phyloP scores from a whole-genome alignment of 2,797 vertebrate genomes.

The Acridotheres tristis region DNA sequence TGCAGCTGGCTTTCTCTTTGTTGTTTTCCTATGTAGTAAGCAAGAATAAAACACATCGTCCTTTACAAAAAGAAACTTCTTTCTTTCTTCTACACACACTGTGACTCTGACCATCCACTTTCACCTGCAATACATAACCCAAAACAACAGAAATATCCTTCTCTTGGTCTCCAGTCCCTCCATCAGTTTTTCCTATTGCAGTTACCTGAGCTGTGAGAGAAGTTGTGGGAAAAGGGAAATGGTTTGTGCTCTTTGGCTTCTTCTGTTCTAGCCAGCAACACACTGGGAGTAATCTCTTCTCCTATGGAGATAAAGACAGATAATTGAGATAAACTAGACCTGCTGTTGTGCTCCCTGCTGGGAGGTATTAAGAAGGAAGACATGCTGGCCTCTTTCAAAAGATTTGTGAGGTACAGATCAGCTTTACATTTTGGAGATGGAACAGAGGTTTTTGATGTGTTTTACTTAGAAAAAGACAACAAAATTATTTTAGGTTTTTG shows the following conservation, averaged over 20 bases:
- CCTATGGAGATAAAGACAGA: conserved; percentile 51
- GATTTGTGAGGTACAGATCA: not conserved
- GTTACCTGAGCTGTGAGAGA: not conserved
- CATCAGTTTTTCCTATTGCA: not conserved
- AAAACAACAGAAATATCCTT: not conserved
- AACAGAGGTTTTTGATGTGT: not conserved
- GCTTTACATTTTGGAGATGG: not conserved
- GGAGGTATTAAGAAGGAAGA: conserved; percentile 10
- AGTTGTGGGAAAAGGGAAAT: not conserved
- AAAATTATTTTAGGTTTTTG: not conserved
- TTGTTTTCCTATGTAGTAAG: not conserved
- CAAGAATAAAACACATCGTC: not conserved
- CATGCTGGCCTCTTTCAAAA: conserved; percentile 3
- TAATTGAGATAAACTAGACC: conserved; percentile 57
- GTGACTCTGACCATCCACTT: not conserved
- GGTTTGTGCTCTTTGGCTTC: not conserved
- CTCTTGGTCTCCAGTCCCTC: not conserved
- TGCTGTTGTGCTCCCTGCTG: conserved; percentile 38
- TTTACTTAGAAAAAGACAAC: not conserved
- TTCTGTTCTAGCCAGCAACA: conserved; percentile 29
- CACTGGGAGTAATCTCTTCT: conserved; percentile 22
- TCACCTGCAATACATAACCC: not conserved
- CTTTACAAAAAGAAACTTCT: not conserved
- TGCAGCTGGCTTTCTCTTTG: not conserved
- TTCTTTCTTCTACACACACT: not conserved